Evolutionary conservation across 2,888 invertebrate genomes (phyloP).

Genomic region (Hyles lineata): DNA sequence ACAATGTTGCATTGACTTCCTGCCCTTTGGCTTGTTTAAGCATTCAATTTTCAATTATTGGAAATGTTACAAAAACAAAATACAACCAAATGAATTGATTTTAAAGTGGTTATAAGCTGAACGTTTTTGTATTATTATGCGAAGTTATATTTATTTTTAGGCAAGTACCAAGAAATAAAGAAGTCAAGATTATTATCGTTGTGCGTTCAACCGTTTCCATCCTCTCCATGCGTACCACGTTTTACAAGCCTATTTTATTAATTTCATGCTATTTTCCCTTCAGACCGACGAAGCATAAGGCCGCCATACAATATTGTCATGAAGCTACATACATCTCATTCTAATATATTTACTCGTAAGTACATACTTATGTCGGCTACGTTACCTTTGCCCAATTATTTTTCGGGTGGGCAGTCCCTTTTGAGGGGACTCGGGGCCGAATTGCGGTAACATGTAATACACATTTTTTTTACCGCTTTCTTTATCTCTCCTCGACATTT

Average conservation of each 20-base stretch:
- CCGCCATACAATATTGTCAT: neutral
- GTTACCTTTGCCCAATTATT: constrained; percentile 28
- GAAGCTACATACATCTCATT: neutral
- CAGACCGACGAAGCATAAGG: neutral
- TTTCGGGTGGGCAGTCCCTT: constrained; percentile 26
- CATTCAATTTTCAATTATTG: no score
- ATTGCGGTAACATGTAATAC: neutral
- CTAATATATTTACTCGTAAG: neutral
- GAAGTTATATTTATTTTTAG: no score
- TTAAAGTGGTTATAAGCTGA: no score
- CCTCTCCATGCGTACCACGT: neutral
- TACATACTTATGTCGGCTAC: neutral
- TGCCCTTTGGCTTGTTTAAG: neutral
- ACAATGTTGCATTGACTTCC: neutral
- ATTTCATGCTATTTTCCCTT: neutral
- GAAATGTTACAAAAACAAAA: no score
- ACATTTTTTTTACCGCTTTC: neutral
- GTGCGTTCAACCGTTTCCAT: neutral
- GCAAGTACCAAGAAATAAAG: neutral
- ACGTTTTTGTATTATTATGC: no score
- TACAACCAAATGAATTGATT: no score
- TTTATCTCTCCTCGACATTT: neutral
- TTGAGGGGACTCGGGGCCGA: neutral
- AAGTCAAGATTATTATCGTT: neutral
- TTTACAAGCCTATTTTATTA: neutral